A percentile compares a stretch with the other conserved stretches of the same genome.
phyloP scores from a whole-genome alignment of 2,888 invertebrate genomes.

The Agriopis aurantiaria region DNA sequence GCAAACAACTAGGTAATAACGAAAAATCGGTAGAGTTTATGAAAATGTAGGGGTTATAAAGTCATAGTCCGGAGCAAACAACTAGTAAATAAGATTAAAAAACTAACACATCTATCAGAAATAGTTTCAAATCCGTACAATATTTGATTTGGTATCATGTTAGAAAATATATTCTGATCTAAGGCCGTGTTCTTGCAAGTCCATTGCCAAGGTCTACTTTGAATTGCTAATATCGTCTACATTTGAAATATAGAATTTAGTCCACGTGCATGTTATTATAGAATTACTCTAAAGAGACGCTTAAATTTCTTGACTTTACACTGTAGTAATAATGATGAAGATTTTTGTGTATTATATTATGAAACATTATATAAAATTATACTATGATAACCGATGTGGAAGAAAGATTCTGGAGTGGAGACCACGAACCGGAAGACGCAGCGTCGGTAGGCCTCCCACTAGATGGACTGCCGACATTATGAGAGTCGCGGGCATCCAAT shows the following conservation, averaged over 20 bases:
- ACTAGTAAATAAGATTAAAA: not conserved
- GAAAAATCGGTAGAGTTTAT: no score
- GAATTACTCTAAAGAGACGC: conserved; percentile 10
- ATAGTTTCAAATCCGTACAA: not conserved
- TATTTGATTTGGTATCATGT: not conserved
- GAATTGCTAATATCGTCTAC: conserved; percentile 53
- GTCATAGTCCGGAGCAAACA: not conserved
- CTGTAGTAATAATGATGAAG: conserved; percentile 2
- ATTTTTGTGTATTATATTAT: not conserved
- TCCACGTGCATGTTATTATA: conserved; percentile 19
- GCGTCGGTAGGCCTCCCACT: no score
- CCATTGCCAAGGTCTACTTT: conserved; percentile 57
- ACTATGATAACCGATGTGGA: no score
- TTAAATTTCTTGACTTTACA: conserved; percentile 10
- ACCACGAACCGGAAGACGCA: no score
- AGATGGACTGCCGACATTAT: no score
- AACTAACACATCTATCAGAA: not conserved
- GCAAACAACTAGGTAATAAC: no score
- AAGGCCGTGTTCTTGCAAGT: conserved; percentile 46
- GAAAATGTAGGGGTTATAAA: no score
- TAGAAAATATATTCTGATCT: conserved; percentile 14
- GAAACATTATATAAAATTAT: not conserved
- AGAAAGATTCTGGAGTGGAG: no score
- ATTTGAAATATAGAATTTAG: conserved; percentile 42
- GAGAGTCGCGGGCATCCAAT: no score